Base-by-base conservation (phyloP, 1,140 invertebrate species). In the Dendrolimus punctatus region DNA sequence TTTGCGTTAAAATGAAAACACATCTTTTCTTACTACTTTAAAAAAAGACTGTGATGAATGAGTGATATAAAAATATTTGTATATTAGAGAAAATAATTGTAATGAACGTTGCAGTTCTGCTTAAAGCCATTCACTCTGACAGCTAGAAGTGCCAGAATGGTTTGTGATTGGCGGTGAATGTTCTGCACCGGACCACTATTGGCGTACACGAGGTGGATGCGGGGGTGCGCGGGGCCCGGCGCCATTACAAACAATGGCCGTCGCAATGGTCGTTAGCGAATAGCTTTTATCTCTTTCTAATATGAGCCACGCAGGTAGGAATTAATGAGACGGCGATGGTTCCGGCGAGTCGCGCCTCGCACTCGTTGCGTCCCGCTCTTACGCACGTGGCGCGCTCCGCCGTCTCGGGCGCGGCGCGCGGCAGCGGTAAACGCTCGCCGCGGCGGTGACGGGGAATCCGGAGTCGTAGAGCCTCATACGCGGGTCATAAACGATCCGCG, bases 401-500 rank as follows among this genome's bases (percentile, higher is more conserved):
- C 66, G 64, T 84, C 80, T 76, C 80, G 67, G 65, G 68, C 66
- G 69, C 71, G 68, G 73, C 76, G 71, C 78, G 76, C 80, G 80
- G 80, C 78, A 72, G 80, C 75, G 79, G 80, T 80, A 80, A 51
- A 83, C 76, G 76, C 68, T 80, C 79, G 74, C 77, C 78, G 76
- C 81, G 81, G 78, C 81, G 81, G 23, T 23, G 23, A 23, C 23
- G 23, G 80, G 74, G 80, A 83, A 80, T 80, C 78, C 76, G 73
- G 78, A 85, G 82, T 82, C 80, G 80, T 83, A 82, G 82, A 85
- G 82, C 78, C 82, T 85, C 82, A 85, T 85, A 85, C 82, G 82
- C 80, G 79, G 80, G 82, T 80, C 84, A 85, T 85, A 85, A 85
- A 84, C 80, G 82, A 85, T 85, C 79, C 84, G 84, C 82, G 82